Evolutionary conservation across 2,113 vertebrate genomes (phyloP), one percentile per base, ranked within the genome.

Genomic region (Notiomystis cincta): DNA sequence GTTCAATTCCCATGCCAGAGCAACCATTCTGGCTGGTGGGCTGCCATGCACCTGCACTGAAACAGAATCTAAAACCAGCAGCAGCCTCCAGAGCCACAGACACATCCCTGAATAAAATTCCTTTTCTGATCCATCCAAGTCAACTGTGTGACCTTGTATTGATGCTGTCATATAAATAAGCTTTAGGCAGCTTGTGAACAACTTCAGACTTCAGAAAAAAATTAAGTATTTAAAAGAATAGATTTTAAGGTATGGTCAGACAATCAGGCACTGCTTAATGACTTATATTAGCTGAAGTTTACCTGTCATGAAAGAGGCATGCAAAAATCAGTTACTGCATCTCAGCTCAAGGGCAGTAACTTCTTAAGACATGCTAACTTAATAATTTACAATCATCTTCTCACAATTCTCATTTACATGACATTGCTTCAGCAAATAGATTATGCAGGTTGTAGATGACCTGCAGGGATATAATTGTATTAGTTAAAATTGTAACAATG

Each of bases 401-500:
- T 94, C 90, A 73, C 35, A 73, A 54, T 72, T 82, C 62, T 90
- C 75, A 88, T 94, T 91, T 94, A 86, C 53, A 71, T 82, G 72
- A 88, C 66, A 93, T 37, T 92, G 42, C 58, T 87, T 90, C 82
- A 95, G 82, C 87, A 92, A 95, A 86, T 35, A 95, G 82, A 87
- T 85, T 60, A 90, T 0, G 1, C 56, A 92, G 82, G 67, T 57
- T 97, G 91, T 40, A 82, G 83, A 89, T 79, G 73, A 90, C 75
- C 87, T 94, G 76, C 73, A 77, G 82, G 73, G 53, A 91, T 95
- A 94, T 95, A 50, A 92, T 35, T 83, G 67, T 81, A 94, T 93
- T 87, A 86, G 66, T 81, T 90, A 94, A 94, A 91, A 92, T 81
- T 82, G 87, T 96, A 96, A 97, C 93, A 95, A 95, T 88, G 89